These are phyloP conservation scores for Ptycholaimellus sp. DNA, from an alignment of 2,888 invertebrate genomes.

Conservation along the genomic window DNA sequence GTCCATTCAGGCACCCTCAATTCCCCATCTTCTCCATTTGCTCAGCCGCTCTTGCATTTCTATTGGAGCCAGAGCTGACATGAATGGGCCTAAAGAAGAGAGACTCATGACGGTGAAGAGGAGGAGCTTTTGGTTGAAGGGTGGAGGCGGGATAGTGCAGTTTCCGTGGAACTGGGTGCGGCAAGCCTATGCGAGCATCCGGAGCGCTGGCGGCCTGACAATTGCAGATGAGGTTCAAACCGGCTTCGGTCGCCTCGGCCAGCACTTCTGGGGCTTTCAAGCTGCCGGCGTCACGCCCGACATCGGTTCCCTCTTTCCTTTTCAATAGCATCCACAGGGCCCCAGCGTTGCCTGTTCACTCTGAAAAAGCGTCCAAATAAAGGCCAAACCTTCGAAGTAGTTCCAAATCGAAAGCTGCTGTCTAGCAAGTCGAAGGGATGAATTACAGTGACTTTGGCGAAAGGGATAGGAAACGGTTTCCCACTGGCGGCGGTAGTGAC, in stretches of 20 bases:
- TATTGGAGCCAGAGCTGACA: no score
- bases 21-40: no score
- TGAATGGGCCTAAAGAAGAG: not conserved
- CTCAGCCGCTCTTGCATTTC: no score
- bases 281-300: conserved; percentile 60
- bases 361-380: no score
- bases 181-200: conserved; percentile 50
- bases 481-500: conserved; percentile 85
- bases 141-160: conserved; percentile 75
- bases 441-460: conserved; percentile 59
- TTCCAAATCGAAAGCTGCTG: not conserved
- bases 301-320: no score
- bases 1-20: conserved; percentile 77
- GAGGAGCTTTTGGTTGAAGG: conserved; percentile 30
- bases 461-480: conserved; percentile 72
- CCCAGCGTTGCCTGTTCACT: no score
- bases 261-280: conserved; percentile 87
- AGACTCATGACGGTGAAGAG: not conserved
- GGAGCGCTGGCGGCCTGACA: conserved; percentile 57
- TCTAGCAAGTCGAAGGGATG: not conserved
- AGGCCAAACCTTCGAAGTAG: not conserved
- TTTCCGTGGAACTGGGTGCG: conserved; percentile 64
- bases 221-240: conserved; percentile 90
- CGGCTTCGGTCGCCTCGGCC: conserved; percentile 80
- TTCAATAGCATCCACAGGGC: no score